Evolutionary conservation across 2,797 vertebrate species (phyloP).

Genomic region (Hapalemur alaotrensis): DNA sequence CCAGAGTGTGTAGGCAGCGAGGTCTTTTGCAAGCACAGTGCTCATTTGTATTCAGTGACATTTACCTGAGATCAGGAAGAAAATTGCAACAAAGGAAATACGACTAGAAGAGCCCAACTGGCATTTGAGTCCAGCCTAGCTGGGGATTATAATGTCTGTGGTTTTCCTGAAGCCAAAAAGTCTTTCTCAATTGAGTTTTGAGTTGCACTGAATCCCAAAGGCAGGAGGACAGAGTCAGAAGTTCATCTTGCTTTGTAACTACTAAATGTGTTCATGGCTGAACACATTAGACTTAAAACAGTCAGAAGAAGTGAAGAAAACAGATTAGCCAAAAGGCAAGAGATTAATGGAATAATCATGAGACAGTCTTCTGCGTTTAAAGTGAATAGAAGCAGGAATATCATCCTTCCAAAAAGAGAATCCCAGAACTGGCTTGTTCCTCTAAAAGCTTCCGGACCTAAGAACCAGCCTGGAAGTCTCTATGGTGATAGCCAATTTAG

Average conservation of each 20-base stretch:
- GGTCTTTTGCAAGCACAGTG: neutral
- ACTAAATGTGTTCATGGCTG: neutral
- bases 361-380: neutral
- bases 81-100: neutral
- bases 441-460: neutral
- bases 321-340: neutral
- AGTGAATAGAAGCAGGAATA: neutral
- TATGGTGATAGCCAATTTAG: neutral
- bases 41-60: neutral
- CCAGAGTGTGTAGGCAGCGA: neutral
- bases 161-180: neutral
- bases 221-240: neutral
- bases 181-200: slow-evolving; percentile 4
- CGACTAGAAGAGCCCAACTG: neutral
- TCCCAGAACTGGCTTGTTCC: neutral
- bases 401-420: neutral
- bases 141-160: neutral
- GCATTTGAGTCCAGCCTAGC: neutral
- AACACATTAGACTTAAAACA: neutral
- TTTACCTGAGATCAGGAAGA: neutral
- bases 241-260: neutral
- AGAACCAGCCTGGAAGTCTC: neutral
- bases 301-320: neutral
- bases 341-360: neutral
- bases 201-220: neutral